Conservation (phyloP, 1,140 invertebrate genomes). For the Aphidius ervi region DNA sequence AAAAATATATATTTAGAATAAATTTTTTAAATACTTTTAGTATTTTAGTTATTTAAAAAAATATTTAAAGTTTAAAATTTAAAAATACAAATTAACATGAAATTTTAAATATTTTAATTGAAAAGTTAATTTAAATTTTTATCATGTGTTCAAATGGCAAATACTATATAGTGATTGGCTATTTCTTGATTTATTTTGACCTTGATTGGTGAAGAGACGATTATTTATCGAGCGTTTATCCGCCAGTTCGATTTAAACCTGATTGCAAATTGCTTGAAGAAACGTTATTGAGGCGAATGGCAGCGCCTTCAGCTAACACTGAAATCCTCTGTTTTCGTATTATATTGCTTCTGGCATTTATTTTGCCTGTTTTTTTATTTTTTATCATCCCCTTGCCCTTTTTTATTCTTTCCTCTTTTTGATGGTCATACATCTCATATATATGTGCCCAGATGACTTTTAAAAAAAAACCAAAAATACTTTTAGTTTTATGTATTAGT, state of each 20-base stretch:
- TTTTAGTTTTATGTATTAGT: no score
- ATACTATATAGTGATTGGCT: no score
- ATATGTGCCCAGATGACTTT: neutral
- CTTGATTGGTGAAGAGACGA: constrained; percentile 14
- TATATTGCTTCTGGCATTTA: constrained; percentile 23
- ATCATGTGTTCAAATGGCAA: no score
- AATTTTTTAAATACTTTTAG: no score
- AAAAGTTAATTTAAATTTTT: no score
- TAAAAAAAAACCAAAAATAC: constrained; percentile 1
- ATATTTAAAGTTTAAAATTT: no score
- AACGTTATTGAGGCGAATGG: constrained; percentile 7
- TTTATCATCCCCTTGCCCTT: constrained; percentile 8
- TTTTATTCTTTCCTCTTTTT: neutral
- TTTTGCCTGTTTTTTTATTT: constrained; percentile 4
- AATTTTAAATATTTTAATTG: no score
- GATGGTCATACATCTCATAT: neutral
- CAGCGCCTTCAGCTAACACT: constrained; percentile 13
- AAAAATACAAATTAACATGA: no score
- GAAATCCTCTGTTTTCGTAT: neutral
- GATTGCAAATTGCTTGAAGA: constrained; percentile 25
- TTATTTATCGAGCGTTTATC: constrained; percentile 27
- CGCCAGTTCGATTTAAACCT: constrained; percentile 23
- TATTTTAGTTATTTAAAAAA: no score
- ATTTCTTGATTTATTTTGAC: neutral
- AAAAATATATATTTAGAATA: no score